Percentiles rank a stretch among this genome's conserved stretches.
These are phyloP conservation scores for Stegana nigrithorax DNA, from an alignment of 2,888 invertebrate genomes.

Conservation along the genomic window DNA sequence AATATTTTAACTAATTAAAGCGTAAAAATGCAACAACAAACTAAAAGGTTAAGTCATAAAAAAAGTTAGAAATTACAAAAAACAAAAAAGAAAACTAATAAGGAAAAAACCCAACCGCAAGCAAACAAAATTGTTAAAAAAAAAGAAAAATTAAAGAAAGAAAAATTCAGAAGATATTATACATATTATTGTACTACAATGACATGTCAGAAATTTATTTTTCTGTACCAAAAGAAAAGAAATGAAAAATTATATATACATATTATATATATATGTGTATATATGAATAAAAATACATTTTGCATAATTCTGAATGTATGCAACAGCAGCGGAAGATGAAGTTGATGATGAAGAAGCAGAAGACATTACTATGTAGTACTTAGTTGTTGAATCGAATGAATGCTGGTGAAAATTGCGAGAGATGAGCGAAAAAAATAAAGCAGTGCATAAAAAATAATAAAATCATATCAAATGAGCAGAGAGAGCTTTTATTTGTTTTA, in stretches of 20 bases:
- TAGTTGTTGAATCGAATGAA: too few relatives aligned
- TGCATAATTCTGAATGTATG: neutral
- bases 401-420: too few relatives aligned
- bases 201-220: conserved; percentile 42
- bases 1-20: conserved; percentile 28
- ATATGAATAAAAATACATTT: conserved; percentile 10
- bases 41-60: conserved; percentile 11
- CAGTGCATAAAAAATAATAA: too few relatives aligned
- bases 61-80: conserved; percentile 23
- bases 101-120: conserved; percentile 16
- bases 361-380: neutral
- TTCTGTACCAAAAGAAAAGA: conserved; percentile 42
- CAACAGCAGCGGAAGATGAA: neutral
- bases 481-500: too few relatives aligned
- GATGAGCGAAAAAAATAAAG: too few relatives aligned
- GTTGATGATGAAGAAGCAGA: neutral
- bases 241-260: neutral
- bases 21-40: conserved; percentile 23
- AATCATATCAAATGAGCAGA: too few relatives aligned
- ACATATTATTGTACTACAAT: too few relatives aligned
- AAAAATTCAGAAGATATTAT: conserved; percentile 7
- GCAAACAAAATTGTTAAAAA: conserved; percentile 26
- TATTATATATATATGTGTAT: conserved; percentile 12
- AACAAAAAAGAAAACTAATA: conserved; percentile 24
- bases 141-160: conserved; percentile 19